phyloP scores from a whole-genome alignment of 2,113 vertebrate species.

The Zeus faber region DNA sequence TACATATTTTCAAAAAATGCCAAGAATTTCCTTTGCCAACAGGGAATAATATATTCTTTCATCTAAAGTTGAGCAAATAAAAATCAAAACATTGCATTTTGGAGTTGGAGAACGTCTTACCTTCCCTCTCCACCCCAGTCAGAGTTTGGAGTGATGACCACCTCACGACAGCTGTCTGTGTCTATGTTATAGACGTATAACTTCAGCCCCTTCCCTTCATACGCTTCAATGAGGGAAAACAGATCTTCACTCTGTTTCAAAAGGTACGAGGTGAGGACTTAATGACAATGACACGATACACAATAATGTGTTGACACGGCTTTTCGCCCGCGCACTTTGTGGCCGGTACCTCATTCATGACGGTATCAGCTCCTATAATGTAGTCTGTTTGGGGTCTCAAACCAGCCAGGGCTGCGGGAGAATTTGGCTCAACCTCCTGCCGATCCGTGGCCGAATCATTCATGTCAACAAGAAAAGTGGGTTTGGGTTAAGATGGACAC shows the following conservation, averaged over 20 bases:
- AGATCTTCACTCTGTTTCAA: conserved; percentile 86
- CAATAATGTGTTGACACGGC: no score
- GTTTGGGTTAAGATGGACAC: no score
- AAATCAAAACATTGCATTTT: no score
- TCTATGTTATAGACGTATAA: conserved; percentile 96
- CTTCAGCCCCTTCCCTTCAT: conserved; percentile 90
- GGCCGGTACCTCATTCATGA: conserved; percentile 84
- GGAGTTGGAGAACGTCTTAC: no score
- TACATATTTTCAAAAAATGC: no score
- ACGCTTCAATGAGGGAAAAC: conserved; percentile 88
- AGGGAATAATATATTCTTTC: no score
- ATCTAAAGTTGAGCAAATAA: no score
- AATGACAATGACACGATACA: no score
- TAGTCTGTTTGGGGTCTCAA: conserved; percentile 90
- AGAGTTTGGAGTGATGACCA: conserved; percentile 90
- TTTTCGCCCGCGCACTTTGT: not conserved
- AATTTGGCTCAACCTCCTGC: conserved; percentile 94
- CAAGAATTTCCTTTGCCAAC: no score
- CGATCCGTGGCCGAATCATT: no score
- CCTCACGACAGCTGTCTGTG: conserved; percentile 92
- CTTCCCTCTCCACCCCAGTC: conserved; percentile 97
- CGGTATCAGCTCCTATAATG: conserved; percentile 91
- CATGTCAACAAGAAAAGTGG: no score
- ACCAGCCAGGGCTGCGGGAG: conserved; percentile 89
- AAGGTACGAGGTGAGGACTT: conserved; percentile 8